Percentiles rank a stretch among this genome's conserved stretches.
Evolutionary conservation across 2,888 invertebrate genomes (phyloP).

Genomic region (Pediacus dermestoides): DNA sequence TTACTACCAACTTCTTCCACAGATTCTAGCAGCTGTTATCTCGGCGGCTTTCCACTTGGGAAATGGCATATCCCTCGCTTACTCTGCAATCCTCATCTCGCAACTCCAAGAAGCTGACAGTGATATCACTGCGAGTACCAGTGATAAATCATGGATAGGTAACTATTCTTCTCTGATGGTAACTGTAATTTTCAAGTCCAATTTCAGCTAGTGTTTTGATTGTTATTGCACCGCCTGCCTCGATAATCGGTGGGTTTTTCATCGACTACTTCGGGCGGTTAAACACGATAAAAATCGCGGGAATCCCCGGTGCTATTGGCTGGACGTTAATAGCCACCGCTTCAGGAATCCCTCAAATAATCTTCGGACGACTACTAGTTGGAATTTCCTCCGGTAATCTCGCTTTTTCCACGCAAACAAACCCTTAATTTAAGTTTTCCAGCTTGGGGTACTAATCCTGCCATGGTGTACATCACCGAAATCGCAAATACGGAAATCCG

Average conservation of each 20-base stretch:
- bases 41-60: slow-evolving; percentile 57
- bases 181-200: not conserved
- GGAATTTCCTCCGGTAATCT: slow-evolving; percentile 54
- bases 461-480: slow-evolving; percentile 61
- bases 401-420: slow-evolving; percentile 2
- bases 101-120: slow-evolving; percentile 46
- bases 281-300: slow-evolving; percentile 55
- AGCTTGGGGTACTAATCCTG: slow-evolving; percentile 58
- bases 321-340: slow-evolving; percentile 57
- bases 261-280: slow-evolving; percentile 57
- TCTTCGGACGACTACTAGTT: slow-evolving; percentile 53
- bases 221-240: slow-evolving; percentile 55
- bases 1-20: slow-evolving; percentile 27
- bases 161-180: slow-evolving; percentile 20
- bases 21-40: slow-evolving; percentile 55
- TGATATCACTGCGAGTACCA: slow-evolving; percentile 35
- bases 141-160: slow-evolving; percentile 55
- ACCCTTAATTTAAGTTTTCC: slow-evolving; percentile 21
- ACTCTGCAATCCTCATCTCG: slow-evolving; percentile 56
- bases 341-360: slow-evolving; percentile 50
- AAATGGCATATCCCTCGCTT: slow-evolving; percentile 58
- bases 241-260: slow-evolving; percentile 53
- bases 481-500: slow-evolving; percentile 57
- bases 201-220: slow-evolving; percentile 56
- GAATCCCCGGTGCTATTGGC: slow-evolving; percentile 54